Conservation (phyloP, 2,888 invertebrate species). For the Melanostoma scalare region DNA sequence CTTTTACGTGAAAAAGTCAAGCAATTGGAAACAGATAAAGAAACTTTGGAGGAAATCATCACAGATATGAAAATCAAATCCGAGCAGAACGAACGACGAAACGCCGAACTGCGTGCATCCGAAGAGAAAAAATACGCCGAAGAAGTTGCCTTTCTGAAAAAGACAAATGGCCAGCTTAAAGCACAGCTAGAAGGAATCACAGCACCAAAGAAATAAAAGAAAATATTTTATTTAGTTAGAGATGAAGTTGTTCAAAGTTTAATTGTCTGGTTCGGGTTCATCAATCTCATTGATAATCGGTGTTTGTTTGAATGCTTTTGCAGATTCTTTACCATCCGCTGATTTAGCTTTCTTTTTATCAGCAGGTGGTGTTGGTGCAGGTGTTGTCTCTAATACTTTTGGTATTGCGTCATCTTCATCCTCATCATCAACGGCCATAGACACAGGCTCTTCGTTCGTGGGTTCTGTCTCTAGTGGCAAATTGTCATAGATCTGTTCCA, state of each 20-base stretch:
- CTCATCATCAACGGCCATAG: conserved; percentile 40
- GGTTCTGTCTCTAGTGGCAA: conserved; percentile 83
- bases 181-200: conserved; percentile 97
- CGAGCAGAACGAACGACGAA: conserved; percentile 91
- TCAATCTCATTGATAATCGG: conserved; percentile 84
- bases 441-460: conserved; percentile 51
- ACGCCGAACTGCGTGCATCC: conserved; percentile 91
- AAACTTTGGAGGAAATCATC: conserved; percentile 82
- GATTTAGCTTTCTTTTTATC: conserved; percentile 40
- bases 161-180: conserved; percentile 96
- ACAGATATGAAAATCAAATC: conserved; percentile 87
- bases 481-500: conserved; percentile 75
- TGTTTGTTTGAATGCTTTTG: conserved; percentile 78
- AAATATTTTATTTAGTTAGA: conserved; percentile 26
- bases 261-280: conserved; percentile 74
- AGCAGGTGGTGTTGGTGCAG: conserved; percentile 58
- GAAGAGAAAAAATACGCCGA: conserved; percentile 96
- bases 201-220: conserved; percentile 91
- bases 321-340: conserved; percentile 43
- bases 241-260: conserved; percentile 43
- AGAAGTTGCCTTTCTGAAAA: conserved; percentile 94
- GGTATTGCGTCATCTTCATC: conserved; percentile 14
- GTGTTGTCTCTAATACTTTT: conserved; percentile 62
- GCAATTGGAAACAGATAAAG: conserved; percentile 84
- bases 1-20: conserved; percentile 90